phyloP scores from a whole-genome alignment of 2,888 invertebrate species.

The Portevinia maculata region DNA sequence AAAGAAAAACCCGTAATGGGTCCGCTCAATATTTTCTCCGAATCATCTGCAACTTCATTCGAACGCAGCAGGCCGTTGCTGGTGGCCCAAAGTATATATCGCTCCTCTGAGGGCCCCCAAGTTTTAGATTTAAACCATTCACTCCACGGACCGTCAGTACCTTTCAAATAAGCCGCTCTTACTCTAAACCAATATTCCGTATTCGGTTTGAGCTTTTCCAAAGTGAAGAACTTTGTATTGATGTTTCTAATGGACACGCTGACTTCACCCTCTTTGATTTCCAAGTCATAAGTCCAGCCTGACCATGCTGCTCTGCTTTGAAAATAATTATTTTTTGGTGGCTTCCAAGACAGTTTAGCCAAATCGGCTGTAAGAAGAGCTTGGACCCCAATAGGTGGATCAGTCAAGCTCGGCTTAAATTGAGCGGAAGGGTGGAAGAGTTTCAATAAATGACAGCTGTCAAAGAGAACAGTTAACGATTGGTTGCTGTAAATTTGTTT shows the following conservation, averaged over 20 bases:
- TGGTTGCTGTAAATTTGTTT: conserved; percentile 50
- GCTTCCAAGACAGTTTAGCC: conserved; percentile 92
- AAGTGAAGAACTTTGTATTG: conserved; percentile 86
- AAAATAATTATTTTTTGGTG: conserved; percentile 86
- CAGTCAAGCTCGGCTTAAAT: conserved; percentile 90
- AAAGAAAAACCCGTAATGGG: conserved; percentile 23
- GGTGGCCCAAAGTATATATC: conserved; percentile 88
- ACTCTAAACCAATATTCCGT: conserved; percentile 89
- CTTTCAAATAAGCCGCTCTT: conserved; percentile 90
- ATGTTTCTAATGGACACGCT: conserved; percentile 82
- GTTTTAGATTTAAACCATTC: conserved; percentile 89
- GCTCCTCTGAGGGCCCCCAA: conserved; percentile 83
- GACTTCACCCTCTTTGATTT: conserved; percentile 80
- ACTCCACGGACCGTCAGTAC: conserved; percentile 92
- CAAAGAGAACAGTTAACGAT: conserved; percentile 40
- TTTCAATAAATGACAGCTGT: conserved; percentile 34
- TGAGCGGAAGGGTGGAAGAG: conserved; percentile 79
- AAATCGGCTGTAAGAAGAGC: conserved; percentile 90
- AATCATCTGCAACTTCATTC: conserved; percentile 91
- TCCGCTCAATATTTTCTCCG: conserved; percentile 84
- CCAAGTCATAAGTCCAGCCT: conserved; percentile 81
- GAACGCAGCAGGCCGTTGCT: conserved; percentile 90
- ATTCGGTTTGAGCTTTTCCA: conserved; percentile 88
- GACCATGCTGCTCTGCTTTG: conserved; percentile 88
- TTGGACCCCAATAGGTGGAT: conserved; percentile 91